Conservation (phyloP, 2,113 vertebrate species). For the Eclectus roratus region DNA sequence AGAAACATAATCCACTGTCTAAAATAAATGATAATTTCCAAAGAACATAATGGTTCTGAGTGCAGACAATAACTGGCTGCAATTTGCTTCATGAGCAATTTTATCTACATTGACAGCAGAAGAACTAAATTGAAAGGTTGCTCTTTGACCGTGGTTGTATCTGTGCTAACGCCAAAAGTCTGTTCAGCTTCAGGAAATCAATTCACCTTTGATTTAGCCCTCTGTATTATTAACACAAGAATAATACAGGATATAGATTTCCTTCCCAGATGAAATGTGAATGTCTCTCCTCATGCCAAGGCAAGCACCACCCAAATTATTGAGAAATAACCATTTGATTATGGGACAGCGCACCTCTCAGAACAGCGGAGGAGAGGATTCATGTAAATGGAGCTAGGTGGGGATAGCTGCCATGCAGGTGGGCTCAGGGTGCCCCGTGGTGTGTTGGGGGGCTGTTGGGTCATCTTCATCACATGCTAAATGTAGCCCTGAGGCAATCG, state of each 20-base stretch:
- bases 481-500: neutral
- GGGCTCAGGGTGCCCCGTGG: neutral
- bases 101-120: slow-evolving; percentile 64
- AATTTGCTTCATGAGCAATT: slow-evolving; percentile 71
- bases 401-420: neutral
- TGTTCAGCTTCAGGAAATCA: slow-evolving; percentile 69
- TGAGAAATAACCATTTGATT: neutral
- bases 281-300: slow-evolving; percentile 4
- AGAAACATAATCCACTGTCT: slow-evolving; percentile 41
- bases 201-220: slow-evolving; percentile 68
- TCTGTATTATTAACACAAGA: slow-evolving; percentile 69
- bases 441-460: neutral
- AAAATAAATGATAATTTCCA: slow-evolving; percentile 62
- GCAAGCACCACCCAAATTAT: slow-evolving; percentile 46
- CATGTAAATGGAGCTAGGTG: neutral
- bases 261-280: slow-evolving; percentile 45
- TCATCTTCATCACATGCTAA: neutral
- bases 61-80: slow-evolving; percentile 56
- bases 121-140: slow-evolving; percentile 67
- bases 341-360: neutral
- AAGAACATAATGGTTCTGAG: slow-evolving; percentile 55
- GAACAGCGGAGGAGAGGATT: neutral
- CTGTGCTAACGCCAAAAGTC: slow-evolving; percentile 43
- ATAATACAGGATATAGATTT: slow-evolving; percentile 67
- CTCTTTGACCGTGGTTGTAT: slow-evolving; percentile 47